Percentiles rank a stretch among this genome's conserved stretches.
phyloP scores from a whole-genome alignment of 2,888 invertebrate genomes.

The Romanomermis culicivorax region DNA sequence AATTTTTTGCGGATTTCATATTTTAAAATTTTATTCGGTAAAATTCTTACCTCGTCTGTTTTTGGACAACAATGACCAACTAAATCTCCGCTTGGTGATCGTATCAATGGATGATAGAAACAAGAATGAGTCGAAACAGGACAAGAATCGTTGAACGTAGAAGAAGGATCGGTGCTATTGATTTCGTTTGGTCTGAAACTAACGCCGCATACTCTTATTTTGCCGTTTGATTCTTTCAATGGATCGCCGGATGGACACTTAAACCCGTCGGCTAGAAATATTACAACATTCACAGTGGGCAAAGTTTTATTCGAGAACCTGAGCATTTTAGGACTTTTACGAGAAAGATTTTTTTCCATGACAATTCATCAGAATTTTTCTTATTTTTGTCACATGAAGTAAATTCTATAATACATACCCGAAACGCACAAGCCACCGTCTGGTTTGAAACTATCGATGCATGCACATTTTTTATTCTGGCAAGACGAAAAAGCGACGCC shows the following conservation, averaged over 20 bases:
- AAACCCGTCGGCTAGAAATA: too few species aligned
- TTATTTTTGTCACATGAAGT: too few species aligned
- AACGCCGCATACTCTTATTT: neutral
- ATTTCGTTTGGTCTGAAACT: neutral
- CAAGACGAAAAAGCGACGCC: conserved; percentile 1
- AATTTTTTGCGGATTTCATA: too few species aligned
- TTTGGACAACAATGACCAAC: neutral
- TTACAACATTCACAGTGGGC: too few species aligned
- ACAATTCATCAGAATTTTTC: too few species aligned
- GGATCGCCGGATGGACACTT: conserved; percentile 2
- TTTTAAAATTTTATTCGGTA: too few species aligned
- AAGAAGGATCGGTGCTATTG: neutral
- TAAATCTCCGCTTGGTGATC: neutral
- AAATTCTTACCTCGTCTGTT: too few species aligned
- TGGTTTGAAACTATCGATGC: neutral
- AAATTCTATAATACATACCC: too few species aligned
- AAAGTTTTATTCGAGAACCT: too few species aligned
- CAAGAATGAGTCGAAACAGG: neutral
- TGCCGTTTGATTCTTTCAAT: neutral
- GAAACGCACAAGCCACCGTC: neutral
- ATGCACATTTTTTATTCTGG: neutral
- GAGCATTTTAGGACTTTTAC: too few species aligned
- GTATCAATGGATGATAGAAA: neutral
- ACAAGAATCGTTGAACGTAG: neutral
- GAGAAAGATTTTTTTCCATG: too few species aligned